Evolutionary conservation across 2,113 vertebrate species (phyloP).

Genomic region (Pluvianellus socialis): DNA sequence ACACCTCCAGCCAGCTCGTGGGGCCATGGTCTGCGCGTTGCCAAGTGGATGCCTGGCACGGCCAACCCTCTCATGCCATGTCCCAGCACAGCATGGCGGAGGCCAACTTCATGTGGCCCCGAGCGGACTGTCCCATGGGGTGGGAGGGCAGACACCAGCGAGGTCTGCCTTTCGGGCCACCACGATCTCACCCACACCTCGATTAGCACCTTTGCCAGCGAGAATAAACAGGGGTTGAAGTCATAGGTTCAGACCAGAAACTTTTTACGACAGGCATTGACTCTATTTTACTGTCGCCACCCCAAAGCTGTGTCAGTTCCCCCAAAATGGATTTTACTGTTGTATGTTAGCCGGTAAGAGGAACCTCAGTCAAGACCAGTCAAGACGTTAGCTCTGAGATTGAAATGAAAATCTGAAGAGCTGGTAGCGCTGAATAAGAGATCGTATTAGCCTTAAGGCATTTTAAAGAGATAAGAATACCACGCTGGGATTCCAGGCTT

Average conservation of each 20-base stretch:
- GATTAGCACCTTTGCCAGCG: neutral
- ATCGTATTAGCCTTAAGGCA: neutral
- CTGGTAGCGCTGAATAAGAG: neutral
- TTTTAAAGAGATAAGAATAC: slow-evolving; percentile 7
- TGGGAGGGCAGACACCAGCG: neutral
- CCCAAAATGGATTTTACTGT: neutral
- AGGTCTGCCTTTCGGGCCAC: neutral
- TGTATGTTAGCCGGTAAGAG: neutral
- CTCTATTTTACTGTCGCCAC: neutral
- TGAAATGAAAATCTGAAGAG: slow-evolving; percentile 29
- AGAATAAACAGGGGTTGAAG: neutral
- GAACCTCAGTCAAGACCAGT: neutral
- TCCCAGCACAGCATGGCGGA: neutral
- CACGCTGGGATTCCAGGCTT: neutral
- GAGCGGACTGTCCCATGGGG: neutral
- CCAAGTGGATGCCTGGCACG: neutral
- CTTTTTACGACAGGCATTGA: neutral
- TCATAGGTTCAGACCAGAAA: neutral
- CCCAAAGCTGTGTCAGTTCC: neutral
- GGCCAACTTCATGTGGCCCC: rapidly evolving
- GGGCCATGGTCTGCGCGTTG: neutral
- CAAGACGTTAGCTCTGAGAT: neutral
- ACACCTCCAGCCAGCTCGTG: neutral
- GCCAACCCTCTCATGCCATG: neutral
- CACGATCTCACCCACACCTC: neutral